These are phyloP conservation scores for Eilema sororculum DNA, from an alignment of 2,888 invertebrate genomes.

Conservation along the genomic window DNA sequence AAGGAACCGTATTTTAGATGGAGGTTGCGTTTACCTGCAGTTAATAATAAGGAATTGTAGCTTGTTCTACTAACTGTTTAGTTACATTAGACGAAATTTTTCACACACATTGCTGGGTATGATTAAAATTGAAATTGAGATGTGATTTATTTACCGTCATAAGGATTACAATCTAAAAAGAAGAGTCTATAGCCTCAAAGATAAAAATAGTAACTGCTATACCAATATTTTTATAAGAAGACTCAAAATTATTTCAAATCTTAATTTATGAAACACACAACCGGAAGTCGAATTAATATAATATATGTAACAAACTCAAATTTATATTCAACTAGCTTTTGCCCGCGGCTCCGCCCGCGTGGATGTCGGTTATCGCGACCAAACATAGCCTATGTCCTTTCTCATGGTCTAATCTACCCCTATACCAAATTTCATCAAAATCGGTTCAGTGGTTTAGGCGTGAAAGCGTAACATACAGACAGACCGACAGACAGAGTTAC, in stretches of 20 bases:
- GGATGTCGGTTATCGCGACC: too few relatives aligned
- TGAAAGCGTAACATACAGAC: too few relatives aligned
- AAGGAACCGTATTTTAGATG: slow-evolving; percentile 69
- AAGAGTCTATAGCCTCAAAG: not conserved
- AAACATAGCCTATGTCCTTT: too few relatives aligned
- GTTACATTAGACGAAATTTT: slow-evolving; percentile 35
- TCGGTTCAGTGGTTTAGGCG: too few relatives aligned
- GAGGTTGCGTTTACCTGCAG: slow-evolving; percentile 63
- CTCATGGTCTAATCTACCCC: too few relatives aligned
- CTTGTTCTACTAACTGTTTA: slow-evolving; percentile 58
- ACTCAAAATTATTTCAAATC: too few relatives aligned
- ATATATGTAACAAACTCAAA: not conserved
- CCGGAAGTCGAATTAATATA: too few relatives aligned
- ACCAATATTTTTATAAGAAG: not conserved
- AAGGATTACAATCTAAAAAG: not conserved
- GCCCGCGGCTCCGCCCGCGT: too few relatives aligned
- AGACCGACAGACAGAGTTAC: too few relatives aligned
- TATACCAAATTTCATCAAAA: too few relatives aligned
- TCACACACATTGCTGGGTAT: not conserved
- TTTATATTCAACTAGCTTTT: not conserved
- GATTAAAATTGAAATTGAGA: not conserved
- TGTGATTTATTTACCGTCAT: not conserved
- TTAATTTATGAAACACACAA: not conserved
- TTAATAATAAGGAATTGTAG: slow-evolving; percentile 61
- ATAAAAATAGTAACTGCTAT: not conserved